phyloP scores from a whole-genome alignment of 2,797 vertebrate species.

The Brachyrhaphis roseni region DNA sequence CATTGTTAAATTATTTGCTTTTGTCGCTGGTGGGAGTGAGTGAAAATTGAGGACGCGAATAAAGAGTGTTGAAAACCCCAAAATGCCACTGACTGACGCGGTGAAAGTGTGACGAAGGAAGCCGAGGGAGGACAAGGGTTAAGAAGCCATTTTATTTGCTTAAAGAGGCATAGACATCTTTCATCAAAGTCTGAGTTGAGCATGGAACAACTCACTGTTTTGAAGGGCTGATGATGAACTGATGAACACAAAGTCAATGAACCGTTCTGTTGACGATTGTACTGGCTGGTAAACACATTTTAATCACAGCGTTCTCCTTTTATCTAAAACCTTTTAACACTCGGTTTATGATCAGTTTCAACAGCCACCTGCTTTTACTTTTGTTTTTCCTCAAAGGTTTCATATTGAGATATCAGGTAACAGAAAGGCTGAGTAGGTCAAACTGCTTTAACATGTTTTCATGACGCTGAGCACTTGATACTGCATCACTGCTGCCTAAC shows the following conservation, averaged over 20 bases:
- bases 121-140: conserved; percentile 22
- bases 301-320: conserved; percentile 2
- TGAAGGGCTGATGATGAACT: conserved; percentile 32
- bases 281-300: neutral
- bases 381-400: conserved; percentile 13
- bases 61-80: conserved; percentile 46
- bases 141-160: conserved; percentile 13
- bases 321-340: conserved; percentile 2
- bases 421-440: conserved; percentile 35
- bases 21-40: neutral
- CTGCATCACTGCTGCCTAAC: conserved; percentile 14
- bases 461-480: conserved; percentile 33
- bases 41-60: conserved; percentile 21
- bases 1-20: conserved; percentile 43
- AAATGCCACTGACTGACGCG: conserved; percentile 24
- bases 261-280: neutral
- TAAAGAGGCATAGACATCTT: conserved; percentile 21
- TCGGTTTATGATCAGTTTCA: neutral
- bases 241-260: conserved; percentile 17
- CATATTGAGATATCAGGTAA: conserved; percentile 32
- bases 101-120: conserved; percentile 40
- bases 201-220: conserved; percentile 18
- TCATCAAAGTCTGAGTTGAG: conserved; percentile 29
- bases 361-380: neutral
- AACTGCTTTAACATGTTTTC: conserved; percentile 33